phyloP scores from a whole-genome alignment of 2,797 vertebrate species.

The Lates japonicus region DNA sequence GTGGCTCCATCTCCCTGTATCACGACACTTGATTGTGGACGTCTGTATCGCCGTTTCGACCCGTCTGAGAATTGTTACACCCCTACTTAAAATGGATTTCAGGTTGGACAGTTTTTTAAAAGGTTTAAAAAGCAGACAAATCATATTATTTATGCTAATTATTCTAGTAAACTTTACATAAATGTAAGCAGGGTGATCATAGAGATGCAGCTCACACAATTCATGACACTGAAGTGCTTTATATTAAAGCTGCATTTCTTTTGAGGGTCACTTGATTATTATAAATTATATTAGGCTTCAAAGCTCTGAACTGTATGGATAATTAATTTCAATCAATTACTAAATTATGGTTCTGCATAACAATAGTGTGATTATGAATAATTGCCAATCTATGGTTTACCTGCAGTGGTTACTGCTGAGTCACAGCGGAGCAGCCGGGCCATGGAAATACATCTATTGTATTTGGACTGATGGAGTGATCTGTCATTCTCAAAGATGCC shows the following conservation, averaged over 20 bases:
- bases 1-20: no score
- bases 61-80: no score
- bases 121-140: no score
- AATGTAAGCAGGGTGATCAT: neutral
- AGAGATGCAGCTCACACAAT: neutral
- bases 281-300: conserved; percentile 38
- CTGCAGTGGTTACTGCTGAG: conserved; percentile 1
- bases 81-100: no score
- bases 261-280: conserved; percentile 9
- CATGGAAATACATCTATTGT: neutral
- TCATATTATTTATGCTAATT: neutral
- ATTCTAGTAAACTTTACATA: neutral
- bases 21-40: no score
- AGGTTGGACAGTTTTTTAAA: no score
- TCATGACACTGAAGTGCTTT: conserved; percentile 5
- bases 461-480: neutral
- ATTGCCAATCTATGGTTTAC: conserved; percentile 23
- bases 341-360: conserved; percentile 37
- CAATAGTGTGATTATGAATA: conserved; percentile 29
- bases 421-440: neutral
- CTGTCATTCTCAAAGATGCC: conserved; percentile 3
- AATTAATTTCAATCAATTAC: conserved; percentile 54
- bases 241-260: conserved; percentile 10
- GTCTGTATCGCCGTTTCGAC: no score
- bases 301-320: conserved; percentile 43